Percentiles rank a stretch among this genome's conserved stretches.
These are phyloP conservation scores for Oenanthe oenanthe DNA, from an alignment of 2,113 vertebrate species.

Conservation along the genomic window DNA sequence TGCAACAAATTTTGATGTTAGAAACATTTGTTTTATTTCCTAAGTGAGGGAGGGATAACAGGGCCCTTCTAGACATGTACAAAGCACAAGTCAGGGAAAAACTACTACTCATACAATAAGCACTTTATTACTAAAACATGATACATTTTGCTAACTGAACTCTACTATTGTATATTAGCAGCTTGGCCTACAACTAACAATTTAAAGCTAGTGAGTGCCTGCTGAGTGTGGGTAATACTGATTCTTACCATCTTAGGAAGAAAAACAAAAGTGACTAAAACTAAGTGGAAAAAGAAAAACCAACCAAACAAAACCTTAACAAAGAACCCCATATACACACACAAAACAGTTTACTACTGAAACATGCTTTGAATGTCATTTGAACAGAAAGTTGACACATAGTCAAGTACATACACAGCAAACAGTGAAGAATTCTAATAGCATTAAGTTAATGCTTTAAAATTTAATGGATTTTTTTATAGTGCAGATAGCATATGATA, in stretches of 20 bases:
- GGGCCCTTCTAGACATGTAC: not conserved
- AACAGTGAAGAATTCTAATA: not conserved
- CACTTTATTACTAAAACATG: not conserved
- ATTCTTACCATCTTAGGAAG: not conserved
- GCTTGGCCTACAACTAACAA: not conserved
- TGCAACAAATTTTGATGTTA: not conserved
- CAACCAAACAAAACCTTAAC: not conserved
- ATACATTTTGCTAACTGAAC: not conserved
- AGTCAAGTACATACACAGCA: not conserved
- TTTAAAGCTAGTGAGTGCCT: not conserved
- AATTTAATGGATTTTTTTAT: not conserved
- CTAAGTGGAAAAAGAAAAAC: not conserved
- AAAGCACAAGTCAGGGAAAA: not conserved
- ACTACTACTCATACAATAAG: not conserved
- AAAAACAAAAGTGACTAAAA: not conserved
- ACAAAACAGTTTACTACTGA: not conserved
- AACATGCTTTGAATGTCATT: not conserved
- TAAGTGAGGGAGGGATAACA: not conserved
- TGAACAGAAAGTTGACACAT: not conserved
- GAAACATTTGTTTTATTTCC: not conserved
- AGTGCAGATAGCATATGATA: not conserved
- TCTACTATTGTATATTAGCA: not conserved
- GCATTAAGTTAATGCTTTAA: not conserved
- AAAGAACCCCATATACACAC: not conserved
- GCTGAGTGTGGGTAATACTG: not conserved